Conservation (phyloP, 2,888 invertebrate genomes). For the Chorisops tibialis region DNA sequence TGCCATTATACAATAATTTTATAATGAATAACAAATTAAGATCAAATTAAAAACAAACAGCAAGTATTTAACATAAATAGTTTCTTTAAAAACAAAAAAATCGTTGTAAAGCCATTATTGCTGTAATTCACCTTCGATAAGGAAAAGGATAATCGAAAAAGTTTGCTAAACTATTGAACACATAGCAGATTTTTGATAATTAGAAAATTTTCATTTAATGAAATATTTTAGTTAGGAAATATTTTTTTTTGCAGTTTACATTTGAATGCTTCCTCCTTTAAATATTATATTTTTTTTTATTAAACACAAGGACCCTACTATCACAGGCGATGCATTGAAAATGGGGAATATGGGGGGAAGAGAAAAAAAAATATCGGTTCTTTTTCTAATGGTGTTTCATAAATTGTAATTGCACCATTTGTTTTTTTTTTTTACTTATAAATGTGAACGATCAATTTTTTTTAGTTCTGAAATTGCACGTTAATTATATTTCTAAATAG, state of each 20-base stretch:
- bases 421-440: not conserved
- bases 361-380: constrained; percentile 5
- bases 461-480: not conserved
- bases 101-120: constrained; percentile 23
- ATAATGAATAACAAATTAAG: no score
- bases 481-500: not conserved
- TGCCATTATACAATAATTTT: no score
- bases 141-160: not conserved
- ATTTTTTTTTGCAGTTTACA: not conserved
- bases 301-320: constrained; percentile 31
- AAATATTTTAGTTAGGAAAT: constrained; percentile 10
- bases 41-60: no score
- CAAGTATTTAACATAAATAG: no score
- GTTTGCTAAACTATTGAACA: constrained; percentile 16
- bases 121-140: constrained; percentile 8
- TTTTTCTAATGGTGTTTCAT: constrained; percentile 8
- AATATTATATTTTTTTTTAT: constrained; percentile 20
- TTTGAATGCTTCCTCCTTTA: not conserved
- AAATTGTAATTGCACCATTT: not conserved
- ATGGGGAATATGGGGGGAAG: constrained; percentile 6
- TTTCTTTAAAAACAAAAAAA: not conserved
- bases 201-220: constrained; percentile 1
- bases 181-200: not conserved
- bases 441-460: not conserved
- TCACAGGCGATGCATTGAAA: constrained; percentile 33